Base-by-base conservation (phyloP, 2,113 vertebrate species). In the Myotis brandtii region DNA sequence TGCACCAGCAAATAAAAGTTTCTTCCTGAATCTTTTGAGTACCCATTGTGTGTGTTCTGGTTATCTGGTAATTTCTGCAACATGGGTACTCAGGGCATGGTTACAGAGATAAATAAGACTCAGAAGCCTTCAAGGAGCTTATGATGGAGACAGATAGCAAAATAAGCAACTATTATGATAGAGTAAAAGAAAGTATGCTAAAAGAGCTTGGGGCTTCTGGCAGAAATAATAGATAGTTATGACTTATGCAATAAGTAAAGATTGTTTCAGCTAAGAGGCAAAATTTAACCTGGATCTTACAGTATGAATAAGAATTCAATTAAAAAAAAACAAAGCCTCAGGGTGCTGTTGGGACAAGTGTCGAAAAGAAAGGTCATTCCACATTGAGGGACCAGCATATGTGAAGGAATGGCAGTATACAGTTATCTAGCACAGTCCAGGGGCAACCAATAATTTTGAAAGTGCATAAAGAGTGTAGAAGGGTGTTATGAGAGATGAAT, bases 281-380 rank as follows among this genome's bases (percentile, higher is more conserved):
- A 52, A 93, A 94, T 94, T 90, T 92, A 88, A 62, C 59, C 59
- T 91, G 72, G 23, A 91, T 93, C 37, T 30, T 69, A 62, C 94
- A 69, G 17, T 89, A 23, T 86, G 82, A 64, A 62, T 93, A 54
- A 67, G 6, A 94, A 89, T 89, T 93, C 10, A 90, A 27, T 80
- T 84, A 62, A 75, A 40, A 81, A 62, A 59, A 27, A 10, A 91
- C 40, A 83, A 95, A 87, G 56, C 27, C 17, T 91, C 1, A 10
- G 30, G 17, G 13, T 54, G 4, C 46, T 66, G 3, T 64, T 46
- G 9, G 6, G 25, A 13, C 32, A 76, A 43, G 9, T 16, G 5
- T 84, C 10, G 43, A 40, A 59, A 88, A 91, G 23, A 27, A 83
- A 92, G 23, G 2, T 62, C 67, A 88, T 93, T 96, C 52, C 16